phyloP scores from a whole-genome alignment of 1,140 invertebrate species.

The Watersipora subatra region DNA sequence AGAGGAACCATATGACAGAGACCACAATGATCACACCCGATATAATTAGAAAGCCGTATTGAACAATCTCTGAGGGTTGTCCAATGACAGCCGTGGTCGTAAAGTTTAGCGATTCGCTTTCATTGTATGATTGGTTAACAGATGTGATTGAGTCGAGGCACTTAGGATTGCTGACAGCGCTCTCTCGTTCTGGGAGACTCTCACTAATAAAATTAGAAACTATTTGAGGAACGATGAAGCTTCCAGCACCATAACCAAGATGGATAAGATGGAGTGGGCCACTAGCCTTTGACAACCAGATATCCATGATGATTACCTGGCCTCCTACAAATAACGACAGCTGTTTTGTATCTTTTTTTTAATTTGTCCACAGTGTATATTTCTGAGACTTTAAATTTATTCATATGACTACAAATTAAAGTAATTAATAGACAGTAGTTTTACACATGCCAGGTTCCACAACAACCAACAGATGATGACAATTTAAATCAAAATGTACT shows the following conservation, averaged over 20 bases:
- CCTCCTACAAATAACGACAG: constrained; percentile 17
- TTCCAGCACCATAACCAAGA: constrained; percentile 23
- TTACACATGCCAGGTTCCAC: no score
- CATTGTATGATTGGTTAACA: background rate
- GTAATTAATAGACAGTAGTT: no score
- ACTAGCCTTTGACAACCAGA: constrained; percentile 17
- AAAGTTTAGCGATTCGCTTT: background rate
- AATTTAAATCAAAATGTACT: no score
- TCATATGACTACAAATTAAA: no score
- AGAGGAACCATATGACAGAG: background rate
- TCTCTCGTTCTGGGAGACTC: background rate
- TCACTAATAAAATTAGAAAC: constrained; percentile 1
- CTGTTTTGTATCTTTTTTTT: no score
- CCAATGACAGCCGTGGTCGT: background rate
- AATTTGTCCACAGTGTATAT: no score
- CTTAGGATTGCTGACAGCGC: background rate
- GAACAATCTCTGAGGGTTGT: background rate
- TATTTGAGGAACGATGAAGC: constrained; percentile 21
- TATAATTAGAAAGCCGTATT: background rate
- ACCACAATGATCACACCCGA: background rate
- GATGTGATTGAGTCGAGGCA: background rate
- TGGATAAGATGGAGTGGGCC: constrained; percentile 20
- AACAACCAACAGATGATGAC: no score
- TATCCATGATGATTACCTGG: constrained; percentile 16
- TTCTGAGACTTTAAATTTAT: no score